Evolutionary conservation across 2,888 invertebrate genomes (phyloP), one percentile per base, ranked within the genome.

Genomic region (Autographa pulchrina): DNA sequence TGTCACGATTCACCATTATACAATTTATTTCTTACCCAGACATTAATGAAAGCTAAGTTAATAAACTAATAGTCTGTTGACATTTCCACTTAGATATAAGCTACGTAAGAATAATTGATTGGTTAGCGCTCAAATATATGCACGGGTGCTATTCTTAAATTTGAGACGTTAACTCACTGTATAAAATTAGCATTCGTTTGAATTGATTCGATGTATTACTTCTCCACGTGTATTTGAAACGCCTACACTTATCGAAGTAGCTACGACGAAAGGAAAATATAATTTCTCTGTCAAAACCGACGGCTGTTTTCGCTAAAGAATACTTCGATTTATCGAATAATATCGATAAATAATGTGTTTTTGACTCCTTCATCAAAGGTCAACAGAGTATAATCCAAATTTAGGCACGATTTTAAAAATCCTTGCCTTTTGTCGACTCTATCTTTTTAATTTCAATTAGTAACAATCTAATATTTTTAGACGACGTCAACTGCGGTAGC

Each of bases 171-270:
- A 43, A 56, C 67, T 61, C 48, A 66, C 54, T 61, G 67, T 68
- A 43, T 67, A 63, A 78, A 78, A 78, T 75, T 56, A 35, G 25
- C 56, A 74, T 63, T 62, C 25, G 54, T 56, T 56, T 18, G 69
- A 65, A 79, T 62, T 54, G 65, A 69, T 79, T 75, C 75, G 59
- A 59, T 38, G 54, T 75, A 65, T 69, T 54, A 76, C 69, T 65
- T 14, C 43, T 56, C 20, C 54, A 56, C 25, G 25, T 56, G 54
- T 56, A 20, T 56, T 56, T 25, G 54, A 8, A 43, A 54, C 20
- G 54, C 20, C 25, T 56, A 56, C n/a, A n/a, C n/a, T n/a, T n/a
- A 48, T 48, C 48, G 14, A 48, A 48, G n/a, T n/a, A n/a, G n/a
- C 16, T 1, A 38, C 38, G 48, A 48, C n/a, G 48, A 48, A 48